Evolutionary conservation across 2,113 vertebrate genomes (phyloP).

Genomic region (Catagonus wagneri): DNA sequence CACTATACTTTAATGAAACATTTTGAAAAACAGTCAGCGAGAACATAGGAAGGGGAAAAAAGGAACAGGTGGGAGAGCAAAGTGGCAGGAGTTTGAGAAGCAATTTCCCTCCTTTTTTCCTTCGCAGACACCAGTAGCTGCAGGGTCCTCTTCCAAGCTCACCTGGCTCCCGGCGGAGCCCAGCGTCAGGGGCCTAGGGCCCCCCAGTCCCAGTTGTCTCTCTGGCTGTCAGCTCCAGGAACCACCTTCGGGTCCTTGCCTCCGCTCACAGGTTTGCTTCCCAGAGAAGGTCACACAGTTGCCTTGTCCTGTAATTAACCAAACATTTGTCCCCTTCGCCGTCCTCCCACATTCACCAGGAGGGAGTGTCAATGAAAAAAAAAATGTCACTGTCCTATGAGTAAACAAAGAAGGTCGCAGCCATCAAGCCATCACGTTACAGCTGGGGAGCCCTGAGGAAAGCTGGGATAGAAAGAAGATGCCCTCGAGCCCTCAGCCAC

Average conservation of each 20-base stretch:
- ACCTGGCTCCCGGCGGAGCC: background rate
- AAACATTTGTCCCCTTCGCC: rapidly evolving
- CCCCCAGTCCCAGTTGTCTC: background rate
- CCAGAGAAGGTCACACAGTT: rapidly evolving
- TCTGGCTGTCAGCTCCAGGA: background rate
- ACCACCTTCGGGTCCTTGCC: background rate
- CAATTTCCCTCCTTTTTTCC: background rate
- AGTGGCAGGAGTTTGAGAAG: background rate
- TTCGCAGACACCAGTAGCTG: background rate
- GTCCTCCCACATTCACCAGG: rapidly evolving
- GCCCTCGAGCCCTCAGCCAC: background rate
- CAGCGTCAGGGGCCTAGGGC: rapidly evolving
- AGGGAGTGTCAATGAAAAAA: background rate
- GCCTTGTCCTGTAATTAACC: background rate
- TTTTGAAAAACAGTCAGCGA: too few species aligned
- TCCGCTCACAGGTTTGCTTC: too few species aligned
- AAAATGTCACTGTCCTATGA: rapidly evolving
- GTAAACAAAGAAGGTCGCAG: background rate
- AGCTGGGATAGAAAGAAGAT: background rate
- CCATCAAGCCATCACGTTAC: rapidly evolving
- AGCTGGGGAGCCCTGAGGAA: background rate
- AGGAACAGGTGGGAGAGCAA: background rate
- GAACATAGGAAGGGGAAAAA: too few species aligned
- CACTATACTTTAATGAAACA: too few species aligned
- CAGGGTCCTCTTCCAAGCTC: too few species aligned